Evolutionary conservation across 2,888 invertebrate species (phyloP).

Genomic region (Himalopsyche tibetana): DNA sequence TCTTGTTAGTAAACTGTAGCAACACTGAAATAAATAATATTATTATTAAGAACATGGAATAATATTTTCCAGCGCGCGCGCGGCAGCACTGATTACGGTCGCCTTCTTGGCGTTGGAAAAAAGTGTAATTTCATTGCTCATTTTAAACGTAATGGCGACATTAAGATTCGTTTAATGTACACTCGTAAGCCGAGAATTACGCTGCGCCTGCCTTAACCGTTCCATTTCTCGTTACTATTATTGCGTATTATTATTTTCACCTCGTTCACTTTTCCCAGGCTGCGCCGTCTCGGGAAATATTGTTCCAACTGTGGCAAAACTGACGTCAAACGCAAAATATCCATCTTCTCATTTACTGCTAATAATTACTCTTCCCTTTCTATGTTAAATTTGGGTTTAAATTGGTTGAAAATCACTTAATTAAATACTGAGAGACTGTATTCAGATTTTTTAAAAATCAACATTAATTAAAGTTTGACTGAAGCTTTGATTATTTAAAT

Average conservation of each 20-base stretch:
- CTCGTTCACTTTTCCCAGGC: conserved; percentile 12
- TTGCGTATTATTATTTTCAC: conserved; percentile 31
- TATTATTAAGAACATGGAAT: neutral
- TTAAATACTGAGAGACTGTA: neutral
- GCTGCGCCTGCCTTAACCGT: conserved; percentile 8
- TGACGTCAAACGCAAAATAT: neutral
- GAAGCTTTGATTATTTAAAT: no score
- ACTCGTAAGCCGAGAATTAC: conserved; percentile 30
- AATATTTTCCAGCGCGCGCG: conserved; percentile 26
- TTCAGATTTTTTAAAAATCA: neutral
- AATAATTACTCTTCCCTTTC: no score
- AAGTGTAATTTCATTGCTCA: conserved; percentile 34
- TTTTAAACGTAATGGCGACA: conserved; percentile 20
- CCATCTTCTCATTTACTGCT: neutral
- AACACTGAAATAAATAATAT: neutral
- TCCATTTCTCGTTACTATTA: conserved; percentile 31
- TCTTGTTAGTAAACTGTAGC: neutral
- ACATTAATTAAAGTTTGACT: no score
- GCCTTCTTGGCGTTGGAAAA: conserved; percentile 24
- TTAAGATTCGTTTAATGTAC: conserved; percentile 34
- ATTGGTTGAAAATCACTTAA: no score
- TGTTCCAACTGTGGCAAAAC: neutral
- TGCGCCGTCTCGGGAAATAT: neutral
- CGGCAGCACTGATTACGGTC: conserved; percentile 16
- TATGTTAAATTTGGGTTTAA: no score